Evolutionary conservation across 2,797 vertebrate genomes (phyloP).

Genomic region (Brotula barbata): DNA sequence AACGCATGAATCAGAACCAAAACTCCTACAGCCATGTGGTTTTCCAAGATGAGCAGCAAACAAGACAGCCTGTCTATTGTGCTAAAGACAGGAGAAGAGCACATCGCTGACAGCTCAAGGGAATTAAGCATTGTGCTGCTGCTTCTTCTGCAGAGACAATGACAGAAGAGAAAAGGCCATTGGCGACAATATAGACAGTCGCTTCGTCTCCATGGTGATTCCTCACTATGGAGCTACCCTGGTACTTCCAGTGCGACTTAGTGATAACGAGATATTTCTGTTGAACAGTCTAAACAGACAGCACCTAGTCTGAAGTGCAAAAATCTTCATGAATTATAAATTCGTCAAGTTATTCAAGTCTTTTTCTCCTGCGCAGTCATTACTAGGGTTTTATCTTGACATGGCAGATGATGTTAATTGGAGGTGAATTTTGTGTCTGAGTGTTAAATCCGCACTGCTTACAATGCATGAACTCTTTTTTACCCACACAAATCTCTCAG

Average conservation of each 20-base stretch:
- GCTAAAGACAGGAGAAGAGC: conserved; percentile 48
- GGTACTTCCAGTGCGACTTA: conserved; percentile 41
- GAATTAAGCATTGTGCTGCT: conserved; percentile 57
- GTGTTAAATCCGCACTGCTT: no score
- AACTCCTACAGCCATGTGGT: conserved; percentile 32
- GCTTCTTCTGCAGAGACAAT: conserved; percentile 57
- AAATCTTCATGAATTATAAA: no score
- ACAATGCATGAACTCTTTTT: neutral
- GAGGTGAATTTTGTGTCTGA: no score
- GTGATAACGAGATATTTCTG: conserved; percentile 44
- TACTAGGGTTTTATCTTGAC: no score
- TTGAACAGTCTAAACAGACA: conserved; percentile 29
- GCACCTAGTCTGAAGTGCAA: no score
- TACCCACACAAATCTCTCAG: no score
- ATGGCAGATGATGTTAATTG: no score
- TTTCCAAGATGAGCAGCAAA: conserved; percentile 51
- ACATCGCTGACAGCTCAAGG: conserved; percentile 62
- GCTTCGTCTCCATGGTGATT: conserved; percentile 72
- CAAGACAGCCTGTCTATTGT: conserved; percentile 59
- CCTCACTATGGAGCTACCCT: conserved; percentile 37
- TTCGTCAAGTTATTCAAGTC: no score
- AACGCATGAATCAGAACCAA: conserved; percentile 22
- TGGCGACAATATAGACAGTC: conserved; percentile 57
- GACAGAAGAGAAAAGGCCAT: conserved; percentile 58
- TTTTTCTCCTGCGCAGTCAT: neutral